phyloP scores from a whole-genome alignment of 2,113 vertebrate genomes.

The Passer montanus region DNA sequence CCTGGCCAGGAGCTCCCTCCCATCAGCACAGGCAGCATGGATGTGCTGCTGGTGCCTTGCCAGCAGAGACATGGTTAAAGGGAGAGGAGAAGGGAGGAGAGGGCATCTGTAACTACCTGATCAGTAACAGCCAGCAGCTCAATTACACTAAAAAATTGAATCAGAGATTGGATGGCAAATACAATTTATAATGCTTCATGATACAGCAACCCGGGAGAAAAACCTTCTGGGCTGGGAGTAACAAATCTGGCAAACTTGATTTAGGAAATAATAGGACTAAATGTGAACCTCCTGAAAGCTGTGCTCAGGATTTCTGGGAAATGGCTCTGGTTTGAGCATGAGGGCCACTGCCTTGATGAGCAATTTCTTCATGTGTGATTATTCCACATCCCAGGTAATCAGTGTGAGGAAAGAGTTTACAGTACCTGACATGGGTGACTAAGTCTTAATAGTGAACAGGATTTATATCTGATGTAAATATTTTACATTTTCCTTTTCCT shows the following conservation, averaged over 20 bases:
- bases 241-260: not conserved
- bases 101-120: not conserved
- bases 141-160: not conserved
- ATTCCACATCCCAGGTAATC: not conserved
- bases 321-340: fast-evolving
- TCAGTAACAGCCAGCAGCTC: not conserved
- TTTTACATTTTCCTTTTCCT: not conserved
- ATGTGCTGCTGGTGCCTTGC: not conserved
- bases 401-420: not conserved
- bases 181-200: not conserved
- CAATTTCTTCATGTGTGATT: not conserved
- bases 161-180: not conserved
- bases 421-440: not conserved
- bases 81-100: not conserved
- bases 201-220: not conserved
- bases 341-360: not conserved
- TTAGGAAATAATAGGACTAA: not conserved
- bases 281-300: not conserved
- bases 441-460: not conserved
- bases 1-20: not conserved
- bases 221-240: not conserved
- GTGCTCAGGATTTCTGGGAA: not conserved
- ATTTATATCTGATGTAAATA: not conserved
- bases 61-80: not conserved
- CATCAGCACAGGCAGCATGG: not conserved